Evolutionary conservation across 2,113 vertebrate species (phyloP).

Genomic region (Phalacrocorax aristotelis): DNA sequence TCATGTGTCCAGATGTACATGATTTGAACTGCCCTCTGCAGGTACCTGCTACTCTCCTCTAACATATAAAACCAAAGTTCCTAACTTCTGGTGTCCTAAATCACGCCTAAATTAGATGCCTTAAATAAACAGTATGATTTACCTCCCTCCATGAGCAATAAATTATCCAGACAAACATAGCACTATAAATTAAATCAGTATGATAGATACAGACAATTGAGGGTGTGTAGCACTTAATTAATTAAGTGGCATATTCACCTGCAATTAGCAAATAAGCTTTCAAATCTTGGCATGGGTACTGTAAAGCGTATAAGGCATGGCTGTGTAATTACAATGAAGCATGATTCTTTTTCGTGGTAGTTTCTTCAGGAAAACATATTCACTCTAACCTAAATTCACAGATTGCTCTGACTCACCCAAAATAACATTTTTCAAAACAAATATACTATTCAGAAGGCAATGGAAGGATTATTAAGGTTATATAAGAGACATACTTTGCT

Average conservation of each 20-base stretch:
- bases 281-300: constrained; percentile 20
- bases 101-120: not conserved
- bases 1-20: not conserved
- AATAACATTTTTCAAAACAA: constrained; percentile 5
- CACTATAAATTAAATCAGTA: constrained; percentile 35
- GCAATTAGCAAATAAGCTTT: constrained; percentile 61
- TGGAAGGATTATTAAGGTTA: not conserved
- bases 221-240: constrained; percentile 51
- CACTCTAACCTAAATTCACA: not conserved
- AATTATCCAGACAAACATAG: constrained; percentile 6
- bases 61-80: not conserved
- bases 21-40: not conserved
- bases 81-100: not conserved
- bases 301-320: not conserved
- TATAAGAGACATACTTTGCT: not conserved
- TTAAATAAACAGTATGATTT: constrained; percentile 5
- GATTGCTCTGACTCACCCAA: constrained; percentile 1
- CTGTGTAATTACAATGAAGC: not conserved
- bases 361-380: not conserved
- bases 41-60: not conserved
- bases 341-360: not conserved
- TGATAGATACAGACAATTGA: constrained; percentile 49
- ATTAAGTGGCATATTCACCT: constrained; percentile 42
- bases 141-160: not conserved
- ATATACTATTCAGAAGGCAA: not conserved